Percentiles rank a stretch among this genome's conserved stretches.
phyloP scores from a whole-genome alignment of 2,888 invertebrate species.

The Tetropium fuscum region DNA sequence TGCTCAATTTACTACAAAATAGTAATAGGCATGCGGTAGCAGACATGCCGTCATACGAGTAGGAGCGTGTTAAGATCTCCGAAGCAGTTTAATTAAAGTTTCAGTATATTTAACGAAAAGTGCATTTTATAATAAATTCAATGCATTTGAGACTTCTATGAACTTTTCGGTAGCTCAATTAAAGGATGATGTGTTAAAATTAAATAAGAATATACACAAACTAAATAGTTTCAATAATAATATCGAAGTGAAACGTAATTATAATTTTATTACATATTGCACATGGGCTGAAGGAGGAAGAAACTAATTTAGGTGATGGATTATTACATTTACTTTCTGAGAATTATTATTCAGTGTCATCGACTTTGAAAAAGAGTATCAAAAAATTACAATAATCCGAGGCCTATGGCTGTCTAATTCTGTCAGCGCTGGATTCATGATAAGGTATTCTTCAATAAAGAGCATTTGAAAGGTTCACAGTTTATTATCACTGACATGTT shows the following conservation, averaged over 20 bases:
- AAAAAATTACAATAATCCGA: too few species aligned
- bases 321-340: neutral
- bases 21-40: too few species aligned
- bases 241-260: neutral
- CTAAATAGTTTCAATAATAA: neutral
- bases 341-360: neutral
- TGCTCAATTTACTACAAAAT: too few species aligned
- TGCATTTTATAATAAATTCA: neutral
- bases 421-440: too few species aligned
- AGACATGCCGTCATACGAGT: too few species aligned
- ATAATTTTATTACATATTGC: neutral
- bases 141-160: neutral
- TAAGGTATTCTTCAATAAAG: neutral
- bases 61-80: too few species aligned
- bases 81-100: too few species aligned
- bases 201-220: too few species aligned
- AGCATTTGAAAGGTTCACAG: neutral
- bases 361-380: too few species aligned
- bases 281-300: neutral
- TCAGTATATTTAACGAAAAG: neutral
- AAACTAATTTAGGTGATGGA: neutral
- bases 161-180: neutral
- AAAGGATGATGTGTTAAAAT: neutral
- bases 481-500: too few species aligned
- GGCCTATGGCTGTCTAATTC: too few species aligned